Conservation (phyloP, 2,113 vertebrate genomes). For the Coregonus clupeaformis region DNA sequence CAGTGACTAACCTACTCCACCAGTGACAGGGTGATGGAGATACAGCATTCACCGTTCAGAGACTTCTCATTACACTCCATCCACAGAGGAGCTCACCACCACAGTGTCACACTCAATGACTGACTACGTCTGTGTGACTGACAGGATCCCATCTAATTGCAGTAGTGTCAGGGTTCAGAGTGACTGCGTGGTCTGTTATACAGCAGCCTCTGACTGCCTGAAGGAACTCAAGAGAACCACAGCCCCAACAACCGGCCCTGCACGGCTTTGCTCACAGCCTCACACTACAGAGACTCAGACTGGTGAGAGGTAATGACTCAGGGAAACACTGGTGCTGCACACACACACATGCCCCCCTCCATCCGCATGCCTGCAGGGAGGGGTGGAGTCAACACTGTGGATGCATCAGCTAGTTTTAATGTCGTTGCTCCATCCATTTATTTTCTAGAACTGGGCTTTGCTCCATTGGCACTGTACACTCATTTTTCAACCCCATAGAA, state of each 20-base stretch:
- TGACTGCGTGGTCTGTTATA: conserved; percentile 18
- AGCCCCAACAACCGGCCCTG: neutral
- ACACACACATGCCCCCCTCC: conserved; percentile 17
- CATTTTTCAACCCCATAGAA: neutral
- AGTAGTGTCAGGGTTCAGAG: conserved; percentile 39
- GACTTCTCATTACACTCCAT: conserved; percentile 22
- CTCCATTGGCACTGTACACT: neutral
- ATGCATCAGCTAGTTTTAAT: conserved; percentile 42
- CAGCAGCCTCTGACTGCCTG: conserved; percentile 28
- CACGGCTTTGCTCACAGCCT: too few relatives aligned
- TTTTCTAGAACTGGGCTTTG: conserved; percentile 4
- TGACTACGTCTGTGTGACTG: conserved; percentile 25
- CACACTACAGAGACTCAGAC: conserved; percentile 20
- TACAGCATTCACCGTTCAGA: conserved; percentile 27
- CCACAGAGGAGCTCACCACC: conserved; percentile 21
- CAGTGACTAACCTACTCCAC: conserved; percentile 1
- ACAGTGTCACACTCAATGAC: conserved; percentile 28
- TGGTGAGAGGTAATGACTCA: conserved; percentile 27
- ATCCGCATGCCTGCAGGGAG: conserved; percentile 11
- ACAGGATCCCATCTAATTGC: conserved; percentile 33
- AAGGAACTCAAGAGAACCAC: conserved; percentile 25
- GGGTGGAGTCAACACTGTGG: conserved; percentile 37
- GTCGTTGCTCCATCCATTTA: neutral
- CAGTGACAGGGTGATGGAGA: conserved; percentile 44
- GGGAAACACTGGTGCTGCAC: conserved; percentile 23